Evolutionary conservation across 1,140 invertebrate species (phyloP), one percentile per base, ranked within the genome.

Genomic region (Heliothis virescens): DNA sequence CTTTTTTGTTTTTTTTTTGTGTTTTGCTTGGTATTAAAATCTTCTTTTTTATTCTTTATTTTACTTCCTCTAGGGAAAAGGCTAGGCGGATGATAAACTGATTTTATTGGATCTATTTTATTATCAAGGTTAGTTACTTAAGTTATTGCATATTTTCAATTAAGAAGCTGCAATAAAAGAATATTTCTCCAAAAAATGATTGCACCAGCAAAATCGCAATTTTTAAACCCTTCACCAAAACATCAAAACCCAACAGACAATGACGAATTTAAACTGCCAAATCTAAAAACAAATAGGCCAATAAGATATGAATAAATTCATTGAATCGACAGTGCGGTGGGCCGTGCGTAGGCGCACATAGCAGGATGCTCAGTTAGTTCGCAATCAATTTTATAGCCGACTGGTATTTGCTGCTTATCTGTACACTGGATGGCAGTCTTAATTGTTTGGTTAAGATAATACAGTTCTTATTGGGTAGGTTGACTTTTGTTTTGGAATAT

Each of bases 381-480:
- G 65, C 86, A 83, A 84, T 85, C 86, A 85, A 87, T 87, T 85
- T 82, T 85, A 87, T 87, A 74, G 82, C 80, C 75, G 75, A 76
- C 79, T 84, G 82, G 84, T 87, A 87, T 87, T 85, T 59, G 81
- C 80, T 83, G 82, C 74, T 84, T 82, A 81, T 78, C 57, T 85
- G 79, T 85, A 82, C 81, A 87, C 81, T 85, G 79, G 34, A 21
- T 77, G 53, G 34, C n/a, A 29, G 21, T 11, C 67, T 69, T 78
- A 57, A 69, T 59, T 72, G 50, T 72, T 41, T 72, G 21, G 34
- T 34, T 52, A n/a, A 53, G n/a, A 48, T 47, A 63, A 26, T 18
- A 4, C 2, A 10, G 5, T 10, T 16, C 7, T 59, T 26, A 16
- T 26, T 26, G 21, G 21, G 3, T 26, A 9, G 2, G 55, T 16